phyloP scores from a whole-genome alignment of 2,888 invertebrate genomes.

The Drosophila ustulata region DNA sequence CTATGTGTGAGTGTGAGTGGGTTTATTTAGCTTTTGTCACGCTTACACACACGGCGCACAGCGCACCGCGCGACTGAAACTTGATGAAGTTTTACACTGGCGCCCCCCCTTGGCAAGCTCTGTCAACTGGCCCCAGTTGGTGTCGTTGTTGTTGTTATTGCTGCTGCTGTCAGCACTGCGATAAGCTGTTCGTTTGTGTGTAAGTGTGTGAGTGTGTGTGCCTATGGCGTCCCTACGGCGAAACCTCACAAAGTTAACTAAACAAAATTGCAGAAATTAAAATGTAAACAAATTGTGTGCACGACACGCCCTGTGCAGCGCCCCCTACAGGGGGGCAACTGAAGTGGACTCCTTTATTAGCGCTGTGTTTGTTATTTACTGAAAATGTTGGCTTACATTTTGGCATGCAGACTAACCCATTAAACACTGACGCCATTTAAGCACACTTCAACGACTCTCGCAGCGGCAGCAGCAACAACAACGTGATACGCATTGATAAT shows the following conservation, averaged over 20 bases:
- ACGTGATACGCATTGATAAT: constrained; percentile 82
- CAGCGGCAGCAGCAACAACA: constrained; percentile 57
- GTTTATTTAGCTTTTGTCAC: constrained; percentile 73
- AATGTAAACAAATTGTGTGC: constrained; percentile 81
- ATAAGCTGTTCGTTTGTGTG: constrained; percentile 59
- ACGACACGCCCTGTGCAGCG: constrained; percentile 44
- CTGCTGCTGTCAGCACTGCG: constrained; percentile 57
- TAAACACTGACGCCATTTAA: constrained; percentile 80
- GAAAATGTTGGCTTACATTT: constrained; percentile 64
- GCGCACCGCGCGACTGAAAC: constrained; percentile 31
- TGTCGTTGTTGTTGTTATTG: constrained; percentile 17
- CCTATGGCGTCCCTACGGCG: constrained; percentile 62
- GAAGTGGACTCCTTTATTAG: constrained; percentile 58
- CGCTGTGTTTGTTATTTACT: constrained; percentile 59
- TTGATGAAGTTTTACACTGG: constrained; percentile 72
- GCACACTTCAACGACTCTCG: constrained; percentile 75
- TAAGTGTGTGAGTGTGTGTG: constrained; percentile 41
- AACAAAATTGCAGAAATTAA: constrained; percentile 82
- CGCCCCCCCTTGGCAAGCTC: constrained; percentile 33
- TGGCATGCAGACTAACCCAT: constrained; percentile 54
- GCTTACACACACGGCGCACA: constrained; percentile 52
- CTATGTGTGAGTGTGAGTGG: constrained; percentile 30
- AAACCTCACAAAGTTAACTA: constrained; percentile 62
- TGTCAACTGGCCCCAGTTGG: constrained; percentile 35
- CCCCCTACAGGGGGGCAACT: not conserved